phyloP scores from a whole-genome alignment of 2,888 invertebrate genomes.

The Drosophila infuscata region DNA sequence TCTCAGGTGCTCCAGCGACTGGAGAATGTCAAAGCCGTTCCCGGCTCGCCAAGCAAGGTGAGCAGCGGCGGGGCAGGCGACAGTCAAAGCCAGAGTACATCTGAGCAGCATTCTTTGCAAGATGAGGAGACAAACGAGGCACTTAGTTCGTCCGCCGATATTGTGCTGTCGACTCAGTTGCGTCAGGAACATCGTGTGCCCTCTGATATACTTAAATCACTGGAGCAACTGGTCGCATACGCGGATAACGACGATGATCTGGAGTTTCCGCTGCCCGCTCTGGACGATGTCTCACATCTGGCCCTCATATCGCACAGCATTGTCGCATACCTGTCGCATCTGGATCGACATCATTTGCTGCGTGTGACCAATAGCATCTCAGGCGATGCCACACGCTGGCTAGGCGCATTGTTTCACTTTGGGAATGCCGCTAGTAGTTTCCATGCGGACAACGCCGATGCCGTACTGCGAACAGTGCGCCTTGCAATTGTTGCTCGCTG shows the following conservation, averaged over 20 bases:
- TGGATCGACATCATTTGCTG: conserved; percentile 92
- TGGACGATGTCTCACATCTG: conserved; percentile 88
- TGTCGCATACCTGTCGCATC: conserved; percentile 93
- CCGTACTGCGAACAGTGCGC: conserved; percentile 89
- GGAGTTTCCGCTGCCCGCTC: conserved; percentile 87
- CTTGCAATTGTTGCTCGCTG: conserved; percentile 84
- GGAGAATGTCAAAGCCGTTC: conserved; percentile 86
- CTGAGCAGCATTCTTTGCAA: conserved; percentile 2
- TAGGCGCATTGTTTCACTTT: conserved; percentile 94
- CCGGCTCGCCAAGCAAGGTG: conserved; percentile 50
- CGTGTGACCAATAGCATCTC: conserved; percentile 92
- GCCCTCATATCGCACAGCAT: conserved; percentile 95
- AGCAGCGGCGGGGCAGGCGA: conserved; percentile 7
- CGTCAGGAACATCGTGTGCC: conserved; percentile 86
- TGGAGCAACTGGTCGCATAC: conserved; percentile 89
- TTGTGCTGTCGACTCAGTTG: conserved; percentile 76
- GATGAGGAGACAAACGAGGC: conserved; percentile 6
- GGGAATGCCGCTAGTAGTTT: conserved; percentile 93
- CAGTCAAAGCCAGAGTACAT: neutral
- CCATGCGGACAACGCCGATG: conserved; percentile 95
- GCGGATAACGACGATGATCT: conserved; percentile 88
- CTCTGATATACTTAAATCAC: conserved; percentile 85
- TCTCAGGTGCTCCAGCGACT: conserved; percentile 90
- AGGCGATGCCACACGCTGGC: conserved; percentile 94
- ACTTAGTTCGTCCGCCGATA: conserved; percentile 22